Conservation (phyloP, 2,797 vertebrate genomes). For the Masticophis lateralis region DNA sequence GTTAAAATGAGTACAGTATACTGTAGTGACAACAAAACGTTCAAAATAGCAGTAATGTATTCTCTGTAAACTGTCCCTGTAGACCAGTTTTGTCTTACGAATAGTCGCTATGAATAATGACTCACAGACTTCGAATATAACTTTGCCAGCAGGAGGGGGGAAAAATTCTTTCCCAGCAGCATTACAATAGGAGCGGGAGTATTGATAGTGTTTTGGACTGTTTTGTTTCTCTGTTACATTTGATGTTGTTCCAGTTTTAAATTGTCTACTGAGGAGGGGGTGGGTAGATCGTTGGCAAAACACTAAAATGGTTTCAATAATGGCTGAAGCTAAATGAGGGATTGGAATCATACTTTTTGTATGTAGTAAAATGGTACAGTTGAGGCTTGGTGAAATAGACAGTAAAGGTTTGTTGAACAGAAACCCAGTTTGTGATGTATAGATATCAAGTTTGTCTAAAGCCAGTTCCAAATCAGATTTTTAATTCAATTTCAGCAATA, state of each 20-base stretch:
- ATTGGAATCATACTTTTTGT: background rate
- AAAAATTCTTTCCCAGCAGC: background rate
- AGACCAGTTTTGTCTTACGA: slow-evolving; percentile 35
- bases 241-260: slow-evolving; percentile 5
- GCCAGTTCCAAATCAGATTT: background rate
- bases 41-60: slow-evolving; percentile 47
- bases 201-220: slow-evolving; percentile 34
- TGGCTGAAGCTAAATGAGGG: slow-evolving; percentile 1
- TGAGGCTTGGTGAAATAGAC: slow-evolving; percentile 29
- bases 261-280: background rate
- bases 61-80: slow-evolving; percentile 41
- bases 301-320: background rate
- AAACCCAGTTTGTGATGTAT: background rate
- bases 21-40: slow-evolving; percentile 43
- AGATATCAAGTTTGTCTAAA: background rate
- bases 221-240: slow-evolving; percentile 26
- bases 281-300: background rate
- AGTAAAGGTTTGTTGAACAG: background rate
- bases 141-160: slow-evolving; percentile 30
- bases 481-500: slow-evolving; percentile 5
- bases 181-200: slow-evolving; percentile 11
- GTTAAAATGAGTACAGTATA: slow-evolving; percentile 34
- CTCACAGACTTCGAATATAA: slow-evolving; percentile 31
- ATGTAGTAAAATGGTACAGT: slow-evolving; percentile 42
- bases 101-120: slow-evolving; percentile 33